Percentiles rank a stretch among this genome's conserved stretches.
Conservation (phyloP, 2,888 invertebrate genomes). For the Erebia ligea region DNA sequence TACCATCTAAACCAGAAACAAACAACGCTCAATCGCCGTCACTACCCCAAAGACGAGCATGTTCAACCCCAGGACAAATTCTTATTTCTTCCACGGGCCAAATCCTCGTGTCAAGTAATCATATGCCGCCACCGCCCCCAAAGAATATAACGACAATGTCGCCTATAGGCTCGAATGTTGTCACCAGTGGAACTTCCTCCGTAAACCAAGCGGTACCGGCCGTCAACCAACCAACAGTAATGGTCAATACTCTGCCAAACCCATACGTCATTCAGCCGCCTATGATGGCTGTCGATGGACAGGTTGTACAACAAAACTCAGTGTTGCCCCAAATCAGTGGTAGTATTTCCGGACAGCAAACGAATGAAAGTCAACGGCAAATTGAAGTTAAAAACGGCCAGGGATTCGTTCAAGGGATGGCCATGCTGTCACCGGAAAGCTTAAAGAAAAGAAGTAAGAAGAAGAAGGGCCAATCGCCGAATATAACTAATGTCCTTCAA, state of each 20-base stretch:
- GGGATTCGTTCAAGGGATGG: slow-evolving; percentile 67
- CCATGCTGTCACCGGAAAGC: slow-evolving; percentile 87
- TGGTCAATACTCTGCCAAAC: slow-evolving; percentile 90
- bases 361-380: slow-evolving; percentile 76
- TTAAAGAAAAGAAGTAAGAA: slow-evolving; percentile 87
- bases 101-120: slow-evolving; percentile 86
- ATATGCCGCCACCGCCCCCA: slow-evolving; percentile 87
- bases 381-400: slow-evolving; percentile 80
- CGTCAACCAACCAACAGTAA: slow-evolving; percentile 89
- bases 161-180: slow-evolving; percentile 84
- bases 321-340: slow-evolving; percentile 88
- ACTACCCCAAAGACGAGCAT: slow-evolving; percentile 56
- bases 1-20: slow-evolving; percentile 76
- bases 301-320: slow-evolving; percentile 86
- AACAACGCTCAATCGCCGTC: slow-evolving; percentile 72
- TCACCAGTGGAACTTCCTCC: slow-evolving; percentile 86
- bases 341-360: slow-evolving; percentile 82
- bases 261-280: slow-evolving; percentile 91
- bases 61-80: slow-evolving; percentile 85
- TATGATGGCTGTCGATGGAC: slow-evolving; percentile 89
- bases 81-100: slow-evolving; percentile 90
- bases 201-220: slow-evolving; percentile 86
- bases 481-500: slow-evolving; percentile 88
- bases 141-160: slow-evolving; percentile 82
- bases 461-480: slow-evolving; percentile 87